These are phyloP conservation scores for Dendrolimus punctatus DNA, from an alignment of 1,140 invertebrate species.

Conservation along the genomic window DNA sequence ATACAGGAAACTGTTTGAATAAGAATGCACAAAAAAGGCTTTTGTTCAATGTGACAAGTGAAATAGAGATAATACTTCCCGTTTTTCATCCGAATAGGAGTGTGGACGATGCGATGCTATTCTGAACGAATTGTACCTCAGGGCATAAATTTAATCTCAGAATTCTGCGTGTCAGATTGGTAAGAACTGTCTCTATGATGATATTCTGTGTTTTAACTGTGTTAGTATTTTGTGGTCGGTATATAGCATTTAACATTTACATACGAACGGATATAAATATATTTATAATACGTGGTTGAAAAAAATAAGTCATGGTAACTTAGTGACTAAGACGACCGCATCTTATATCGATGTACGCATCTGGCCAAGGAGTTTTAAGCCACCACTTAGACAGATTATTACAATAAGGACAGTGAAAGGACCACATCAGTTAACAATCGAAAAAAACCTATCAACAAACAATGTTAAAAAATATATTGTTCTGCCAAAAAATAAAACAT, in stretches of 20 bases:
- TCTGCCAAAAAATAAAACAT: too few relatives aligned
- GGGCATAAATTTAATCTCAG: slow-evolving; percentile 67
- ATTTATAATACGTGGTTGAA: too few relatives aligned
- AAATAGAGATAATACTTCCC: slow-evolving; percentile 55
- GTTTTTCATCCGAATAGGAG: slow-evolving; percentile 53
- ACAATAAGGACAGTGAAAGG: too few relatives aligned
- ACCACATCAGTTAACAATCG: too few relatives aligned
- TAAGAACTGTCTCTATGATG: slow-evolving; percentile 48
- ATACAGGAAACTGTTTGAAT: slow-evolving; percentile 1
- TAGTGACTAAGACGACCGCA: too few relatives aligned
- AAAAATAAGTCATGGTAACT: too few relatives aligned
- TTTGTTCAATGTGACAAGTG: slow-evolving; percentile 50
- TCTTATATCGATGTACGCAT: too few relatives aligned
- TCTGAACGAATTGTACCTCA: slow-evolving; percentile 56
- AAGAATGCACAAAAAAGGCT: slow-evolving; percentile 10
- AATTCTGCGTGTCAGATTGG: slow-evolving; percentile 55
- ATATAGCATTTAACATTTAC: not conserved
- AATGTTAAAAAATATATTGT: too few relatives aligned
- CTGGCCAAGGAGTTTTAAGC: too few relatives aligned
- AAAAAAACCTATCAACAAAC: too few relatives aligned
- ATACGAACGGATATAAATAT: too few relatives aligned
- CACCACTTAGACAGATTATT: too few relatives aligned
- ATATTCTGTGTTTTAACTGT: slow-evolving; percentile 32
- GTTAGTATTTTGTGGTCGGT: slow-evolving; percentile 22
- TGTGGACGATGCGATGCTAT: slow-evolving; percentile 52